Percentiles rank a stretch among this genome's conserved stretches.
Conservation (phyloP, 2,888 invertebrate species). For the Xylota sylvarum region DNA sequence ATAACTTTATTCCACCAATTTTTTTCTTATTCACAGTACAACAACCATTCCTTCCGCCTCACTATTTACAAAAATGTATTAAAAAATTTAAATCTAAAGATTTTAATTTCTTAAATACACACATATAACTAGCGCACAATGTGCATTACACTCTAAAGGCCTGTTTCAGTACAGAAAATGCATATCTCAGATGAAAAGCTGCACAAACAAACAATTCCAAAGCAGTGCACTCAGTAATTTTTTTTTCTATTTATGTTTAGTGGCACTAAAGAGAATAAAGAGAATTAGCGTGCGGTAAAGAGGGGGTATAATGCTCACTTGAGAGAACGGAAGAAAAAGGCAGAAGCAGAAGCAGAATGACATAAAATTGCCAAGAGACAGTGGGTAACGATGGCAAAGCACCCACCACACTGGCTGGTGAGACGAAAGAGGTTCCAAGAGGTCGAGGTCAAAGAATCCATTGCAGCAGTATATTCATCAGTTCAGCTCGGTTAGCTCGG, state of each 20-base stretch:
- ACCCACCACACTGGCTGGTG: no score
- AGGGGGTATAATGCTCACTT: slow-evolving; percentile 56
- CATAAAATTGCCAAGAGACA: slow-evolving; percentile 1
- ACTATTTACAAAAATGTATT: neutral
- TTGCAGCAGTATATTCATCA: slow-evolving; percentile 12
- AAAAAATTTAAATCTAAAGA: neutral
- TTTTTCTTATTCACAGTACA: slow-evolving; percentile 11
- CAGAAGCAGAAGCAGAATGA: slow-evolving; percentile 26
- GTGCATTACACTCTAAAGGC: slow-evolving; percentile 9
- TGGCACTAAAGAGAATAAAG: slow-evolving; percentile 21
- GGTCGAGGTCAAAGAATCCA: slow-evolving; percentile 72
- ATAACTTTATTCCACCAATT: neutral
- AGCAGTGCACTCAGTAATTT: slow-evolving; percentile 58
- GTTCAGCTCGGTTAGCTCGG: slow-evolving; percentile 12
- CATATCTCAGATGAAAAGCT: slow-evolving; percentile 22
- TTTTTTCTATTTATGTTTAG: slow-evolving; percentile 2
- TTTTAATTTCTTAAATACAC: slow-evolving; percentile 29
- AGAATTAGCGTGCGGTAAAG: slow-evolving; percentile 47
- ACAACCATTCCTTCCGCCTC: no score
- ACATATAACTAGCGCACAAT: slow-evolving; percentile 1
- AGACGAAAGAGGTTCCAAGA: slow-evolving; percentile 36
- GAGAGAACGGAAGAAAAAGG: slow-evolving; percentile 29
- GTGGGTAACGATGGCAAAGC: neutral
- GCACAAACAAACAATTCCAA: slow-evolving; percentile 48
- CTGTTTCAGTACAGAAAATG: slow-evolving; percentile 11